Conservation (phyloP, 1,140 invertebrate species). For the Zaprionus ornatus region DNA sequence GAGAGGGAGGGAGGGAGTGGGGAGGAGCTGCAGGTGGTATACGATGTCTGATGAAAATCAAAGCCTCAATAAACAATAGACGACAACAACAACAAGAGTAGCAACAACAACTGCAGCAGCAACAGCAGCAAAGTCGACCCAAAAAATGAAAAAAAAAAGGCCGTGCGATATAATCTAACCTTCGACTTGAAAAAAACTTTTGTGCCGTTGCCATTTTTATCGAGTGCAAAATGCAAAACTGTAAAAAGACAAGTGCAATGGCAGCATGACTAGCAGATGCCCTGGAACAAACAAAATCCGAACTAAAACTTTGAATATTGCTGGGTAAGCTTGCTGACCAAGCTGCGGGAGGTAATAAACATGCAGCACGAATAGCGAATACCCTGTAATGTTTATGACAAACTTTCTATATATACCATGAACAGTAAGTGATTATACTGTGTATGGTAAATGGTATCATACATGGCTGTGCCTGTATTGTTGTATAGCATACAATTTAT, state of each 20-base stretch:
- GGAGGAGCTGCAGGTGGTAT: constrained; percentile 1
- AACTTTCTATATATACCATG: too few relatives aligned
- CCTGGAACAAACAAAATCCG: too few relatives aligned
- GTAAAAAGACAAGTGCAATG: background rate
- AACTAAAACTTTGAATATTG: too few relatives aligned
- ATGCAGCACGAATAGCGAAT: too few relatives aligned
- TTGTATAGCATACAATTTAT: too few relatives aligned
- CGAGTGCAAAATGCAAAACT: constrained; percentile 62
- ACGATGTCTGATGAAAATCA: constrained; percentile 56
- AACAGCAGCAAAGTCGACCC: constrained; percentile 7
- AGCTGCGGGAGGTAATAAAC: too few relatives aligned
- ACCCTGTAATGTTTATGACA: too few relatives aligned
- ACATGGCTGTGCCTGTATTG: too few relatives aligned
- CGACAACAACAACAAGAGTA: constrained; percentile 42
- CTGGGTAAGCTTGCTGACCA: background rate
- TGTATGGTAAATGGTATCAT: too few relatives aligned
- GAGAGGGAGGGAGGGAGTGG: background rate
- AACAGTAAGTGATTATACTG: too few relatives aligned
- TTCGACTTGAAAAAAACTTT: constrained; percentile 73
- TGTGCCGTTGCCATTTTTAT: constrained; percentile 61
- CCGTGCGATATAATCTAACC: constrained; percentile 69
- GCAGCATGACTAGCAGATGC: background rate
- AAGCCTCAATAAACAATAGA: constrained; percentile 67
- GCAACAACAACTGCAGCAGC: background rate
- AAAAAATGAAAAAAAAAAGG: constrained; percentile 26